Conservation (phyloP, 1,140 invertebrate genomes). For the Octopus bimaculoides region DNA sequence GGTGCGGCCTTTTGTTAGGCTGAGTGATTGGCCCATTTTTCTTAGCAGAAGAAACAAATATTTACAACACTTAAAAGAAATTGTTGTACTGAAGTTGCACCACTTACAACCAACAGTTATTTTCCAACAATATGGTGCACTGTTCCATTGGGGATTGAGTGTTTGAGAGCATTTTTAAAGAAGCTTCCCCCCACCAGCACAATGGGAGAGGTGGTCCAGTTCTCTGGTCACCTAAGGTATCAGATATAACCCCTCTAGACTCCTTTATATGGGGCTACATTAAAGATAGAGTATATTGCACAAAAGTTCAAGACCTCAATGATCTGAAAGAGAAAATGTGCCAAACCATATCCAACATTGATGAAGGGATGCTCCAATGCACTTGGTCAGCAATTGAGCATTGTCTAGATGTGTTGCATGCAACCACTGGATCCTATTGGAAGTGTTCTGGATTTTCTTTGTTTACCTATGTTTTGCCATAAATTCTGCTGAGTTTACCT, state of each 20-base stretch:
- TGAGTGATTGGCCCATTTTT: conserved; percentile 1
- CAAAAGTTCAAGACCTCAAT: neutral
- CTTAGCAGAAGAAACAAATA: neutral
- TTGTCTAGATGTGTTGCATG: conserved; percentile 1
- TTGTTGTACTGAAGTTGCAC: neutral
- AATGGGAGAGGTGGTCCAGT: neutral
- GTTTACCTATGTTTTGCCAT: conserved; percentile 5
- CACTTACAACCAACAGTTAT: conserved; percentile 1
- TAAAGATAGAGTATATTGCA: neutral
- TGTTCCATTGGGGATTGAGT: neutral
- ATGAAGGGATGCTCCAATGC: neutral
- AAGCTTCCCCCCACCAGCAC: neutral
- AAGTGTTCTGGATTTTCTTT: neutral
- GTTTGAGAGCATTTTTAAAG: neutral
- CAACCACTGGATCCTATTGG: neutral
- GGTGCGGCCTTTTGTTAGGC: neutral
- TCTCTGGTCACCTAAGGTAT: conserved; percentile 3
- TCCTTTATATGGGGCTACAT: neutral
- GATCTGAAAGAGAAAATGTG: neutral
- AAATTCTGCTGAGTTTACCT: neutral
- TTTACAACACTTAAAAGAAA: neutral
- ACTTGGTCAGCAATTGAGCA: neutral
- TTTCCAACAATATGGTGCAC: neutral
- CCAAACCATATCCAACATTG: conserved; percentile 4
- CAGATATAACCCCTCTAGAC: neutral